Evolutionary conservation across 2,888 invertebrate genomes (phyloP).

Genomic region (Calephelis perditalis): DNA sequence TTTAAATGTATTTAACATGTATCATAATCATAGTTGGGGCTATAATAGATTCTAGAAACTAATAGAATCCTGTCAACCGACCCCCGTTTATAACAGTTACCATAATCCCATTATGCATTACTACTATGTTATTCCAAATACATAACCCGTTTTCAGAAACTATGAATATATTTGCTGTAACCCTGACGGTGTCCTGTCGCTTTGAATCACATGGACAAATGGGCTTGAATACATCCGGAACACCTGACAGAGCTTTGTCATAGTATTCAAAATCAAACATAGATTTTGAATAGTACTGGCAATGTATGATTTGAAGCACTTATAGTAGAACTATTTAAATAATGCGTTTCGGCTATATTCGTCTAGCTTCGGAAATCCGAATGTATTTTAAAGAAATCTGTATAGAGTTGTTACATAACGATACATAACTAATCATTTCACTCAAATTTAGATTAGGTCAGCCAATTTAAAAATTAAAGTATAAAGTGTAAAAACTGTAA

Average conservation of each 20-base stretch:
- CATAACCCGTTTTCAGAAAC: neutral
- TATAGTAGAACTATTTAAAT: neutral
- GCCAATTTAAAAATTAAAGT: too few relatives aligned
- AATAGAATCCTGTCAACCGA: neutral
- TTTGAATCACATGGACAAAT: neutral
- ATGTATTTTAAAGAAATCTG: too few relatives aligned
- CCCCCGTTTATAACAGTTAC: neutral
- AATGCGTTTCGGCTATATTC: too few relatives aligned
- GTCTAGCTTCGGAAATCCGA: too few relatives aligned
- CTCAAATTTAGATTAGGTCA: too few relatives aligned
- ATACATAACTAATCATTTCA: too few relatives aligned
- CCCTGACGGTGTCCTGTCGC: neutral
- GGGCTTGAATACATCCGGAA: neutral
- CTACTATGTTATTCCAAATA: conserved; percentile 1
- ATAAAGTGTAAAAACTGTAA: too few relatives aligned
- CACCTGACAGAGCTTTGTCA: conserved; percentile 3
- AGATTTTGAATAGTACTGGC: conserved; percentile 10
- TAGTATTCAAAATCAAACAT: neutral
- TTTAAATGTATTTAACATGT: too few relatives aligned
- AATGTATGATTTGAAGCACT: neutral
- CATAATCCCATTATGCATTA: conserved; percentile 4
- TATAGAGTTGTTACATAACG: too few relatives aligned
- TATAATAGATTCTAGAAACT: neutral
- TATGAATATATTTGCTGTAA: conserved; percentile 10
- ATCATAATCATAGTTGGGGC: too few relatives aligned